phyloP scores from a whole-genome alignment of 2,888 invertebrate genomes.

The Drosophila emarginata region DNA sequence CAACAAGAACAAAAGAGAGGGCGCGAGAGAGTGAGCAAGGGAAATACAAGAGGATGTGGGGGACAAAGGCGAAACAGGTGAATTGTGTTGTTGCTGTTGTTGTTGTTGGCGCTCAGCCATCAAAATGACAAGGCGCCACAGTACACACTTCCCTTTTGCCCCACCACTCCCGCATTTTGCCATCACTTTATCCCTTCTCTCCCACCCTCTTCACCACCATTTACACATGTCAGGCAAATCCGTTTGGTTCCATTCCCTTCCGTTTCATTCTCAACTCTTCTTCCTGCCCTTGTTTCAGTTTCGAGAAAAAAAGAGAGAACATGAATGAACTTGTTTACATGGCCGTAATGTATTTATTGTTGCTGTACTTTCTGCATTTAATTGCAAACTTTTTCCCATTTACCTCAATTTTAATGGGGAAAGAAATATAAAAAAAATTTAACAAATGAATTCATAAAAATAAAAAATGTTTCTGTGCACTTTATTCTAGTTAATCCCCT shows the following conservation, averaged over 20 bases:
- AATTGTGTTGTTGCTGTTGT: slow-evolving; percentile 24
- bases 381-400: slow-evolving; percentile 54
- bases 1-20: slow-evolving; percentile 22
- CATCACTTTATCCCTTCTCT: not conserved
- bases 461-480: not conserved
- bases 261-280: slow-evolving; percentile 4
- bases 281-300: slow-evolving; percentile 15
- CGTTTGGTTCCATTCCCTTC: slow-evolving; percentile 14
- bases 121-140: slow-evolving; percentile 50
- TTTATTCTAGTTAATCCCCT: not conserved
- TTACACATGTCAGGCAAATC: slow-evolving; percentile 66
- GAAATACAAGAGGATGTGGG: too few relatives aligned
- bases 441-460: not conserved
- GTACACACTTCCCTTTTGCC: not conserved
- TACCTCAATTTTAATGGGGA: slow-evolving; percentile 11
- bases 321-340: slow-evolving; percentile 56
- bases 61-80: slow-evolving; percentile 43
- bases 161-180: not conserved
- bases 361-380: slow-evolving; percentile 48
- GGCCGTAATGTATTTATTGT: slow-evolving; percentile 43
- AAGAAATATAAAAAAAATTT: not conserved
- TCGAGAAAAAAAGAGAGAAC: not conserved
- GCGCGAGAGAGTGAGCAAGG: not conserved
- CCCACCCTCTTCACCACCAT: slow-evolving; percentile 32
- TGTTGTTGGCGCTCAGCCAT: slow-evolving; percentile 60